phyloP scores from a whole-genome alignment of 2,797 vertebrate genomes.

The Epinephelus awoara region DNA sequence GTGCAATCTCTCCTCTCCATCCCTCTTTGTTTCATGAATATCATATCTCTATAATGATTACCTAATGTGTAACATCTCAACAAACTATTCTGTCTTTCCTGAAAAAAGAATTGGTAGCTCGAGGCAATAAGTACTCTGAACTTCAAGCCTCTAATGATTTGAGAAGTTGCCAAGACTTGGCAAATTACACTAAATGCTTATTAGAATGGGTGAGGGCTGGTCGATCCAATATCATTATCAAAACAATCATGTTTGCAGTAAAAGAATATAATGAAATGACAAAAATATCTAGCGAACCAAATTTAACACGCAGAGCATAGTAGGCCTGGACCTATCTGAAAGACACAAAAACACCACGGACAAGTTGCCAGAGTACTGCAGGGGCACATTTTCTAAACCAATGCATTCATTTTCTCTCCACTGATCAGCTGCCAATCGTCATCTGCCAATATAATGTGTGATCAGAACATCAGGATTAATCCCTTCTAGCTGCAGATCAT shows the following conservation, averaged over 20 bases:
- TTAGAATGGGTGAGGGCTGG: conserved; percentile 25
- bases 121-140: conserved; percentile 28
- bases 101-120: background rate
- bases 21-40: conserved; percentile 24
- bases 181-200: conserved; percentile 43
- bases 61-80: background rate
- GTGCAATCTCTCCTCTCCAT: conserved; percentile 4
- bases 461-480: no score
- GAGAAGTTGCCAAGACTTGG: conserved; percentile 43
- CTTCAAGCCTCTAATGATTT: conserved; percentile 49
- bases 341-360: background rate
- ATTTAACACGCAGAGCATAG: conserved; percentile 2
- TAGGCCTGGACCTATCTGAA: background rate
- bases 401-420: background rate
- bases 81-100: background rate
- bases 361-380: background rate
- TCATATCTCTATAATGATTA: background rate
- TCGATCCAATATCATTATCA: conserved; percentile 57
- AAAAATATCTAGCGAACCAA: conserved; percentile 12
- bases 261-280: conserved; percentile 50
- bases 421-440: no score
- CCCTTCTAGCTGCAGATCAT: no score
- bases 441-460: no score
- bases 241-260: conserved; percentile 56
- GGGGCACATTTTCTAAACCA: background rate